phyloP scores from a whole-genome alignment of 2,888 invertebrate genomes.

The Cheilosia vernalis region DNA sequence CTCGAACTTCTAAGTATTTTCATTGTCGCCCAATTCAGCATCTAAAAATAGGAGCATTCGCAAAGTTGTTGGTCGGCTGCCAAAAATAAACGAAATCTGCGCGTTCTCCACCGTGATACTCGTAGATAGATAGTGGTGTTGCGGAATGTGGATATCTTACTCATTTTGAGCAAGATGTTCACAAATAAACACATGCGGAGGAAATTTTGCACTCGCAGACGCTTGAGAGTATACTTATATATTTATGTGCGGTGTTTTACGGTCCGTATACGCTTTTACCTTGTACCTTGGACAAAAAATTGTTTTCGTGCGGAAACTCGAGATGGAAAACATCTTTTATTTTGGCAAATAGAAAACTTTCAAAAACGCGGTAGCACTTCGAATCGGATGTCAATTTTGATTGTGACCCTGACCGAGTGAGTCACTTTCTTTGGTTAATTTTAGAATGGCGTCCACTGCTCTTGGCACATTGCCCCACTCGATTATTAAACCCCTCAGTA shows the following conservation, averaged over 20 bases:
- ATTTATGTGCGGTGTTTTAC: too few species aligned
- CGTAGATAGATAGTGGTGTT: slow-evolving; percentile 9
- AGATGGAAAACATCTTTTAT: slow-evolving; percentile 22
- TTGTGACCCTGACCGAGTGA: slow-evolving; percentile 62
- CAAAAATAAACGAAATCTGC: slow-evolving; percentile 56
- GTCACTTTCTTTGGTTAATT: slow-evolving; percentile 41
- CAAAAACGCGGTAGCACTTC: background rate
- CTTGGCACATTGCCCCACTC: slow-evolving; percentile 51
- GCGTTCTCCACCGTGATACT: slow-evolving; percentile 24
- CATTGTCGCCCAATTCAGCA: slow-evolving; percentile 63
- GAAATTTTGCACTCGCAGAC: slow-evolving; percentile 11
- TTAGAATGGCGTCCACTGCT: slow-evolving; percentile 53
- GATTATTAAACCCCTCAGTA: slow-evolving; percentile 4
- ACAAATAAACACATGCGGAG: slow-evolving; percentile 42
- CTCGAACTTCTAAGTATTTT: slow-evolving; percentile 33
- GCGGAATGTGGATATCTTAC: slow-evolving; percentile 59
- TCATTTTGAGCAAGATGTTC: slow-evolving; percentile 52
- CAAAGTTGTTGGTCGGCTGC: slow-evolving; percentile 40
- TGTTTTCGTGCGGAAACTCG: slow-evolving; percentile 28
- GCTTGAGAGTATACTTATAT: too few species aligned
- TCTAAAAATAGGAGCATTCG: slow-evolving; percentile 53
- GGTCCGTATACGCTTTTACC: slow-evolving; percentile 16
- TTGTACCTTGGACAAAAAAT: slow-evolving; percentile 11
- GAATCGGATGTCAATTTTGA: slow-evolving; percentile 26
- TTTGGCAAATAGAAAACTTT: slow-evolving; percentile 1